A percentile compares a stretch with the other conserved stretches of the same genome.
These are phyloP conservation scores for Motacilla tschutschensis DNA, from an alignment of 2,113 vertebrate species.

Conservation along the genomic window DNA sequence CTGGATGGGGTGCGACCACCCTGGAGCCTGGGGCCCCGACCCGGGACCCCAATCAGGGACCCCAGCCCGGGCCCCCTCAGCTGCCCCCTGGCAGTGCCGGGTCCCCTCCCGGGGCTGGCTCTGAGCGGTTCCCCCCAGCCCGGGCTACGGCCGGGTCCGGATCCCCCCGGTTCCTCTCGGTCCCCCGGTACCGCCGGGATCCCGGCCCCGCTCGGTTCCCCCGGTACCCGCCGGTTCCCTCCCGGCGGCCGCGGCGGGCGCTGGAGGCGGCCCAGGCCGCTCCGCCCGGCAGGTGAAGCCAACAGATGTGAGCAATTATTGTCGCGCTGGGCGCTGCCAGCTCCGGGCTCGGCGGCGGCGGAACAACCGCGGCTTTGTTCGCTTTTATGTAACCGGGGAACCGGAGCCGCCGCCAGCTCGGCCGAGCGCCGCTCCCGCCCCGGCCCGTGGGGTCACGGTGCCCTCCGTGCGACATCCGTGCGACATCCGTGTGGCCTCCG, in stretches of 20 bases:
- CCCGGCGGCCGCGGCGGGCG: not conserved
- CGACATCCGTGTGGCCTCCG: rapidly evolving
- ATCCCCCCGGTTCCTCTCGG: not conserved
- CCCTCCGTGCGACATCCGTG: not conserved
- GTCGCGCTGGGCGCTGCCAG: not conserved
- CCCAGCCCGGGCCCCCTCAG: not conserved
- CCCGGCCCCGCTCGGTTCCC: not conserved
- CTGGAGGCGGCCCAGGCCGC: not conserved
- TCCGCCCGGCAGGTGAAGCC: conserved; percentile 6
- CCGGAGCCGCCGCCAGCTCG: not conserved
- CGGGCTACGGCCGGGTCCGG: rapidly evolving
- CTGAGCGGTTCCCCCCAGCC: rapidly evolving
- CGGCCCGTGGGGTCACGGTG: rapidly evolving
- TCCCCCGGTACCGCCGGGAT: not conserved
- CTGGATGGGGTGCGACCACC: not conserved
- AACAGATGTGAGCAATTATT: conserved; percentile 37
- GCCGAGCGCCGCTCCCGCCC: not conserved
- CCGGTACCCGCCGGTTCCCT: rapidly evolving
- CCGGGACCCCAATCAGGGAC: not conserved
- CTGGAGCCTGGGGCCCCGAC: no score
- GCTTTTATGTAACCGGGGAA: not conserved
- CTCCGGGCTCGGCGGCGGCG: not conserved
- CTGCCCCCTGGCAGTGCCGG: rapidly evolving
- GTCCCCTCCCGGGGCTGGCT: not conserved
- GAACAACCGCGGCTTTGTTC: conserved; percentile 48